Percentiles rank a stretch among this genome's conserved stretches.
Conservation (phyloP, 2,797 vertebrate species). For the Clarias fuscus region DNA sequence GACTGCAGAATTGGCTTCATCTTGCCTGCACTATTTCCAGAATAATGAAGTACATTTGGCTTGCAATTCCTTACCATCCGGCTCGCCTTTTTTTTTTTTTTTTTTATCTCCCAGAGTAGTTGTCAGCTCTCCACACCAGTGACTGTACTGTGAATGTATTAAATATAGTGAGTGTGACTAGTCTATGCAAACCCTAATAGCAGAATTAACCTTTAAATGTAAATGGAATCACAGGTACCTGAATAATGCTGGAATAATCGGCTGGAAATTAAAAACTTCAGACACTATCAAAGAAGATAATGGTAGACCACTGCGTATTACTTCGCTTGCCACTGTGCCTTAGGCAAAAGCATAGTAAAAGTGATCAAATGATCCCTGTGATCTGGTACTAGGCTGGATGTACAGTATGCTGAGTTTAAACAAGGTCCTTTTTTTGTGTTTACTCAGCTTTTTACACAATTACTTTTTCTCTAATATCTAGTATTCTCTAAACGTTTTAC, state of each 20-base stretch:
- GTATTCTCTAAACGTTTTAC: not conserved
- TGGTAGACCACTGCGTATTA: not conserved
- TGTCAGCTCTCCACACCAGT: not conserved
- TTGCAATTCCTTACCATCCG: not conserved
- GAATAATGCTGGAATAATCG: not conserved
- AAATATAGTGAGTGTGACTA: not conserved
- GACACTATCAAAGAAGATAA: not conserved
- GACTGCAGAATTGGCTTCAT: not conserved
- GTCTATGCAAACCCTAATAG: not conserved
- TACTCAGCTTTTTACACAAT: not conserved
- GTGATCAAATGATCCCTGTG: not conserved
- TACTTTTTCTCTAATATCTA: not conserved
- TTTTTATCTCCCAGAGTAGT: not conserved
- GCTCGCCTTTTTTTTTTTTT: not conserved
- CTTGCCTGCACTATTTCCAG: not conserved
- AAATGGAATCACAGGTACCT: not conserved
- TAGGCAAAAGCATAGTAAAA: not conserved
- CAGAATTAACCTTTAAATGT: not conserved
- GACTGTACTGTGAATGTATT: not conserved
- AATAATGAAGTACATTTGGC: not conserved
- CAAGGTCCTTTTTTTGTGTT: not conserved
- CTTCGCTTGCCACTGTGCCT: not conserved
- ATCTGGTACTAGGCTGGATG: not conserved
- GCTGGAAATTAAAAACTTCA: not conserved
- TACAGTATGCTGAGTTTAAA: not conserved